A percentile compares a stretch with the other conserved stretches of the same genome.
These are phyloP conservation scores for Puffinus mauretanicus DNA, from an alignment of 2,113 vertebrate species.

Conservation along the genomic window DNA sequence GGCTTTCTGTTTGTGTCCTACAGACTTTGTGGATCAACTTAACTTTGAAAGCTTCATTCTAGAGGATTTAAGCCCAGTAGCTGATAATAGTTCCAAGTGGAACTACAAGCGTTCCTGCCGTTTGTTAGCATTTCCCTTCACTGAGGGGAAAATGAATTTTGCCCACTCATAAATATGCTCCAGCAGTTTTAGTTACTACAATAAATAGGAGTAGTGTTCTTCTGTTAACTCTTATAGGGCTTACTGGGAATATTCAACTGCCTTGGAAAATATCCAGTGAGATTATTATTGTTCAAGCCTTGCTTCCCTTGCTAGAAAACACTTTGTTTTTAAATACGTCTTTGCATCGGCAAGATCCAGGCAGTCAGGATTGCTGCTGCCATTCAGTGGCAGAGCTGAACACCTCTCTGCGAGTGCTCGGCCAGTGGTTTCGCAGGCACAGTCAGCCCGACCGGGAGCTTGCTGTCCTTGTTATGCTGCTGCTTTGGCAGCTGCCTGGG, in stretches of 20 bases:
- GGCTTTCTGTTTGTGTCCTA: not conserved
- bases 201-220: not conserved
- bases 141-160: not conserved
- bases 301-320: not conserved
- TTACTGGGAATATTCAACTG: not conserved
- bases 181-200: not conserved
- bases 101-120: not conserved
- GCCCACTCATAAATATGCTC: not conserved
- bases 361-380: not conserved
- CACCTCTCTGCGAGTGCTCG: rapidly evolving
- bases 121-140: not conserved
- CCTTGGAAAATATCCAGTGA: not conserved
- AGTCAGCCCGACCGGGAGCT: not conserved
- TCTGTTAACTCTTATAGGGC: not conserved
- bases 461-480: not conserved
- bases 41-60: not conserved
- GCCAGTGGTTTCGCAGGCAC: not conserved
- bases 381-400: not conserved
- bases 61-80: not conserved
- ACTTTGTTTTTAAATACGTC: not conserved
- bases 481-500: not conserved
- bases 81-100: not conserved
- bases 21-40: not conserved
- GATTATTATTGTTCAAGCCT: not conserved
- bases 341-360: not conserved